Conservation (phyloP, 2,888 invertebrate species). For the Fragum fragum region DNA sequence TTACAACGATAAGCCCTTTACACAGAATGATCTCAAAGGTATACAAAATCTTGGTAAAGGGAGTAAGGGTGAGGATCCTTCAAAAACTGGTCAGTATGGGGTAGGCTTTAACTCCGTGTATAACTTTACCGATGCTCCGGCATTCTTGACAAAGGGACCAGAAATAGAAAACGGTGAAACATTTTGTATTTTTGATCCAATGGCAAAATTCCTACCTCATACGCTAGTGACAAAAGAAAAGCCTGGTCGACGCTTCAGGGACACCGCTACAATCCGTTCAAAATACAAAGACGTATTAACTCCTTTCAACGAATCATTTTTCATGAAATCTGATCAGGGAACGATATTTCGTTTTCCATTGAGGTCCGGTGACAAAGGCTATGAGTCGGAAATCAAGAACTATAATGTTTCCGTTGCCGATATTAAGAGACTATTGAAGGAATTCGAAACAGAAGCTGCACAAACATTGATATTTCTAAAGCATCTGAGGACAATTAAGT, state of each 20-base stretch:
- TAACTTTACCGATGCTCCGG: constrained; percentile 79
- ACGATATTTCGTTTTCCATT: constrained; percentile 71
- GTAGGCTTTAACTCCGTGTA: constrained; percentile 82
- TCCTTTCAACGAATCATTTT: constrained; percentile 56
- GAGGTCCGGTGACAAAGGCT: constrained; percentile 71
- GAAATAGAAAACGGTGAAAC: constrained; percentile 72
- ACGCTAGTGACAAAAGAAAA: constrained; percentile 41
- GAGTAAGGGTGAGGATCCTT: constrained; percentile 74
- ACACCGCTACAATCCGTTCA: constrained; percentile 42
- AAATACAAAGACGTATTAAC: constrained; percentile 49
- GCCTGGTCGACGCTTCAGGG: constrained; percentile 61
- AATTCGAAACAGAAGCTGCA: constrained; percentile 42
- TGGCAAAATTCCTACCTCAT: constrained; percentile 75
- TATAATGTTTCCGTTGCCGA: constrained; percentile 21
- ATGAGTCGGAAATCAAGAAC: constrained; percentile 74
- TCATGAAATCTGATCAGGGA: constrained; percentile 41
- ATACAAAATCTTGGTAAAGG: constrained; percentile 76
- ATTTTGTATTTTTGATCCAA: constrained; percentile 83
- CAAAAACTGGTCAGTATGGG: constrained; percentile 78
- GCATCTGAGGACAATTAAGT: constrained; percentile 48
- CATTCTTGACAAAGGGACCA: constrained; percentile 72
- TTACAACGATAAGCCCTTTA: constrained; percentile 76
- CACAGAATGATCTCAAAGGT: constrained; percentile 71
- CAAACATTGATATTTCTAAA: constrained; percentile 64
- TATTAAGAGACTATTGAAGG: constrained; percentile 35